phyloP scores from a whole-genome alignment of 1,140 invertebrate genomes.

The Micrasema minimum region DNA sequence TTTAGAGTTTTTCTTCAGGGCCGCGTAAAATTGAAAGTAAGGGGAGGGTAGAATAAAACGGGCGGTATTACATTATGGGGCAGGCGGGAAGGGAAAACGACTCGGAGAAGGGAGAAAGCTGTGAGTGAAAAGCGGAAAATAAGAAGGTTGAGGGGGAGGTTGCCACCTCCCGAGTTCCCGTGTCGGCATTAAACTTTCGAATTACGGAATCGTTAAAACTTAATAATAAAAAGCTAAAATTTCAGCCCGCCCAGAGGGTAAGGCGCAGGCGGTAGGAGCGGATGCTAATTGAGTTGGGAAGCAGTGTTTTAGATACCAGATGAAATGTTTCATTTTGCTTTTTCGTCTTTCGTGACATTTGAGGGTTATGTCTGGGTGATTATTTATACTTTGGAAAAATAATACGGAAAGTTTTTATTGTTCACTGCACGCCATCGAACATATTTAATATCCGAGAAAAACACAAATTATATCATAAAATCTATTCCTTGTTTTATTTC shows the following conservation, averaged over 20 bases:
- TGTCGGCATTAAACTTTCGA: slow-evolving; percentile 53
- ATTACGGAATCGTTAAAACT: slow-evolving; percentile 55
- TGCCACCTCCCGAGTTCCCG: slow-evolving; percentile 29
- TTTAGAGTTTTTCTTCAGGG: slow-evolving; percentile 36
- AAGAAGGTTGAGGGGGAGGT: slow-evolving; percentile 27
- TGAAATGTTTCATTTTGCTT: slow-evolving; percentile 24
- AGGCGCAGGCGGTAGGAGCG: slow-evolving; percentile 29
- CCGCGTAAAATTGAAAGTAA: slow-evolving; percentile 39
- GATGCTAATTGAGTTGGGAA: slow-evolving; percentile 53
- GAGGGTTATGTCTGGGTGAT: neutral
- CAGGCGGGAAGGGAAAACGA: neutral
- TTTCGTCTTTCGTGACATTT: slow-evolving; percentile 31
- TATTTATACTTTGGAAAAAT: no score
- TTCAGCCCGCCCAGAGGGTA: slow-evolving; percentile 42
- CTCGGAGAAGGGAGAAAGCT: neutral
- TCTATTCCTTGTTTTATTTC: no score
- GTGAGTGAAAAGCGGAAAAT: slow-evolving; percentile 44
- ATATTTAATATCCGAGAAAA: no score
- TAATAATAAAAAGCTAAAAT: slow-evolving; percentile 55
- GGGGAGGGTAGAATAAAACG: slow-evolving; percentile 36
- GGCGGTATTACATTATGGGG: slow-evolving; percentile 25
- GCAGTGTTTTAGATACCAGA: slow-evolving; percentile 43
- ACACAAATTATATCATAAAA: no score
- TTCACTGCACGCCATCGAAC: no score
- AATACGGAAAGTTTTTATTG: no score